A percentile compares a stretch with the other conserved stretches of the same genome.
phyloP scores from a whole-genome alignment of 1,140 invertebrate species.

The Papilio aristodemus region DNA sequence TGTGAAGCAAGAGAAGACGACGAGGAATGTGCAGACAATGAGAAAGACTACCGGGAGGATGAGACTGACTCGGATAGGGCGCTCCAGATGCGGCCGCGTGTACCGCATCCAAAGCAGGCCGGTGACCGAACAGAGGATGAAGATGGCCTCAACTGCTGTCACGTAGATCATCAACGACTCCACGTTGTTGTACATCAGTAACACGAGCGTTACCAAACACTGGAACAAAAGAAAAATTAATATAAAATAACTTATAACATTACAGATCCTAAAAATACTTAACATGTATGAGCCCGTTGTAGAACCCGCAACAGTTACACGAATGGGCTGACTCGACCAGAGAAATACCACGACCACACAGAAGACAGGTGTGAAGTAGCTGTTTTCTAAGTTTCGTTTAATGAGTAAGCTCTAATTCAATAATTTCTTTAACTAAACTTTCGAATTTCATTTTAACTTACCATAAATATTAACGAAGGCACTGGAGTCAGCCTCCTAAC shows the following conservation, averaged over 20 bases:
- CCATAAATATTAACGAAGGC: conserved; percentile 94
- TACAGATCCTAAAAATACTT: no score
- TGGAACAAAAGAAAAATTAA: conserved; percentile 77
- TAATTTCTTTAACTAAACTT: no score
- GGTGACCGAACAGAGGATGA: conserved; percentile 92
- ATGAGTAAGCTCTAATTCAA: no score
- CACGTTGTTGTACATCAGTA: conserved; percentile 93
- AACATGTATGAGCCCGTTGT: no score
- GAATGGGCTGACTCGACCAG: no score
- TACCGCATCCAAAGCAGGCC: conserved; percentile 93
- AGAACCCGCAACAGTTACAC: no score
- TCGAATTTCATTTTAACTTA: conserved; percentile 75
- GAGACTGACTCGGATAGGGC: conserved; percentile 90
- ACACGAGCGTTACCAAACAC: conserved; percentile 89
- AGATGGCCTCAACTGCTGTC: conserved; percentile 95
- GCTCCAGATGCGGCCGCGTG: conserved; percentile 85
- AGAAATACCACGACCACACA: no score
- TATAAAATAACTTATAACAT: no score
- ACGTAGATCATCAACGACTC: conserved; percentile 96
- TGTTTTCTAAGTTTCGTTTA: no score
- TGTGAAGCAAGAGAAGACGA: conserved; percentile 89
- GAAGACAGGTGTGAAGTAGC: no score
- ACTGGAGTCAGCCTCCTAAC: conserved; percentile 92
- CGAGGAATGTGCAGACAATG: conserved; percentile 90
- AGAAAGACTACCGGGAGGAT: conserved; percentile 91